Base-by-base conservation (phyloP, 1,140 invertebrate genomes). In the Homalodisca vitripennis region DNA sequence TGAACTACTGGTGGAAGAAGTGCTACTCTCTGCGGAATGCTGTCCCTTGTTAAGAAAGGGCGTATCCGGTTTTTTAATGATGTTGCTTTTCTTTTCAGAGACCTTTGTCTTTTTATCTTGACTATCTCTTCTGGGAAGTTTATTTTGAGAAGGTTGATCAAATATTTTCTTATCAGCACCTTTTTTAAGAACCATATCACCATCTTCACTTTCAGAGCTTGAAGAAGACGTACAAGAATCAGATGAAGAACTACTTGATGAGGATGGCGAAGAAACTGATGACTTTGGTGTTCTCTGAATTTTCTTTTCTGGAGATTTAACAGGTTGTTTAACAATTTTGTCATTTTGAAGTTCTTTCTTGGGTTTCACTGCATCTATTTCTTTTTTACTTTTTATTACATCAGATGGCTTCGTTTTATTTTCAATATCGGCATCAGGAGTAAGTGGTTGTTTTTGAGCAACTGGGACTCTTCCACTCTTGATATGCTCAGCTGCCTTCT, bases 401-500 rank as follows among this genome's bases (percentile, higher is more conserved):
- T 70, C 66, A 30, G 26, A 32, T 31, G n/a, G 17, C 67, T 70
- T 66, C 1, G 22, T 17, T 66, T 72, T 72, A 34, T 20, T 29
- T 24, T 68, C 68, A 74, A 80, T 72, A 78, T 80, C 69, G 72
- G 74, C 70, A 74, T 77, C 71, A 77, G 80, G 64, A 70, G 66
- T 14, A 48, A 69, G 22, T 31, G 64, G 51, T 20, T 74, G 72
- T 60, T 75, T 76, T n/a, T 70, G 85, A 66, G 91, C 80, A 48
- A 26, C 27, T 30, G 55, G 55, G 6, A 60, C 26, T 29, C 55
- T 60, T 29, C 90, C 90, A 79, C 89, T 92, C 75, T 94, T 94
- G 47, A 95, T 91, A 75, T 94, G 92, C 68, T 75, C 92, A 13
- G 92, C 92, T 1, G 93, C 93, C 79, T 95, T 95, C 77, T 94